Percentiles rank a stretch among this genome's conserved stretches.
Evolutionary conservation across 1,140 invertebrate species (phyloP).

Genomic region (Colletes latitarsis): DNA sequence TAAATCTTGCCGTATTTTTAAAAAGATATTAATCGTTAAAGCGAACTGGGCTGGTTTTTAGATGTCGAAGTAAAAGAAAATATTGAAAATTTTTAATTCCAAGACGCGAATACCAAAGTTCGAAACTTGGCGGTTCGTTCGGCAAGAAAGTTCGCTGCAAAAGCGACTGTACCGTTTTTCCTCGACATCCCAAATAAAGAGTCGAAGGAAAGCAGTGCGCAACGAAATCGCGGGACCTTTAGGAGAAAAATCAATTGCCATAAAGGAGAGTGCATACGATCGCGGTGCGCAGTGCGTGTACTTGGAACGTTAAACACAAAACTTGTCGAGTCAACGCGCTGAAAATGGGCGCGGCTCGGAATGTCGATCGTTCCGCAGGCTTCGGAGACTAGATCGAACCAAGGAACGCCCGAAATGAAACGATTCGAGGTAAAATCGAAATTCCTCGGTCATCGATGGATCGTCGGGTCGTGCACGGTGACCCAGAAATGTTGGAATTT

Average conservation of each 20-base stretch:
- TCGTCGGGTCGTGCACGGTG: not conserved
- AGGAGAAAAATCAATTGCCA: conserved; percentile 38
- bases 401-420: conserved; percentile 9
- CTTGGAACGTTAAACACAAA: conserved; percentile 68
- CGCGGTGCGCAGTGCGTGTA: conserved; percentile 16
- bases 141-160: conserved; percentile 20
- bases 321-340: conserved; percentile 74
- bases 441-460: conserved; percentile 9
- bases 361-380: conserved; percentile 73
- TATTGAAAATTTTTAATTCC: no score
- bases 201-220: conserved; percentile 34
- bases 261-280: conserved; percentile 46
- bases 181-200: conserved; percentile 30
- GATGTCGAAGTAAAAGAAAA: no score
- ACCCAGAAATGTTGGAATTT: not conserved
- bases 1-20: no score
- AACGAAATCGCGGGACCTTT: conserved; percentile 27
- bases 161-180: conserved; percentile 4
- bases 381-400: conserved; percentile 29
- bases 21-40: no score
- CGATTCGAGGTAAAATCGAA: conserved; percentile 23
- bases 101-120: no score
- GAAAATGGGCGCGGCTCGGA: conserved; percentile 77
- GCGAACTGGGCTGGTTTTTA: no score
- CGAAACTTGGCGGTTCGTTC: not conserved